phyloP scores from a whole-genome alignment of 2,888 invertebrate genomes.

The Acanthacorydalis orientalis region DNA sequence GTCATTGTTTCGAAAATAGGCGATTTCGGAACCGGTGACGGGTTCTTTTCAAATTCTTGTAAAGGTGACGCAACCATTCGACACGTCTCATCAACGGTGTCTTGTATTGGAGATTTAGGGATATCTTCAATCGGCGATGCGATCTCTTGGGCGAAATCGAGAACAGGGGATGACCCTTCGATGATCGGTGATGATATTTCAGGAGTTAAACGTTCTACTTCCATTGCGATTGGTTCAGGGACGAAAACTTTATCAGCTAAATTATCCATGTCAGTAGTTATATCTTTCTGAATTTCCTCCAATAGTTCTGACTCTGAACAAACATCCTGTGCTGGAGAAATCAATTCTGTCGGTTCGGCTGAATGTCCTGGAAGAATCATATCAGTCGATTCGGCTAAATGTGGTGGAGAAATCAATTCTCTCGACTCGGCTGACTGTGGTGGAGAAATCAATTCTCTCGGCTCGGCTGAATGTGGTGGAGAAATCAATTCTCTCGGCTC shows the following conservation, averaged over 20 bases:
- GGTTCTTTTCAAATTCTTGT: not conserved
- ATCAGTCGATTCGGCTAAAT: no score
- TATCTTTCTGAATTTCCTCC: not conserved
- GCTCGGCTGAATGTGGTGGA: no score
- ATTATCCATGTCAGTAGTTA: not conserved
- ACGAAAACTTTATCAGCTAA: not conserved
- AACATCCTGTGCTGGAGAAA: no score
- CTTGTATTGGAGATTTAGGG: not conserved
- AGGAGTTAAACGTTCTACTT: not conserved
- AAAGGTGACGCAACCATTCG: no score
- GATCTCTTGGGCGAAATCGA: not conserved
- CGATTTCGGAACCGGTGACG: slow-evolving; percentile 1
- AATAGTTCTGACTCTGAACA: not conserved
- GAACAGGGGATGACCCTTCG: not conserved
- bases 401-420: no score
- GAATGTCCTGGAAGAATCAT: no score
- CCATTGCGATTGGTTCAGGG: not conserved
- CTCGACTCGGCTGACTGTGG: no score
- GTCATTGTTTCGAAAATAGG: slow-evolving; percentile 5
- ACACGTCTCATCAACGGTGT: no score
- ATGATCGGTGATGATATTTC: not conserved
- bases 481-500: no score
- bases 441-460: no score
- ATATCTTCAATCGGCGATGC: slow-evolving; percentile 2
- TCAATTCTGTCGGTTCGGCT: no score